Base-by-base conservation (phyloP, 2,888 invertebrate genomes). In the Parapristionchus giblindavisi region DNA sequence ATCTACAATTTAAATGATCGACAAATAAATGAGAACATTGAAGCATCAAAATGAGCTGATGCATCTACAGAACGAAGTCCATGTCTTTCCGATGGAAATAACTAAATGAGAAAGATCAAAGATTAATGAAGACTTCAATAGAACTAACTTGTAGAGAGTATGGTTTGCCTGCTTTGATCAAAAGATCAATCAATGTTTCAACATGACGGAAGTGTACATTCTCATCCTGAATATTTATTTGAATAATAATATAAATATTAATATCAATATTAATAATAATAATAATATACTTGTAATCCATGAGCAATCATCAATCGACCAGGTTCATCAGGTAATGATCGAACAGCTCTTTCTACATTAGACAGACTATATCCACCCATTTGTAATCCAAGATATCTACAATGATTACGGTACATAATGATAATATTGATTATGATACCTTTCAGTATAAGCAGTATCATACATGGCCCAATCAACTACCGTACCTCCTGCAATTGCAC, bases 151-250 rank as follows among this genome's bases (percentile, higher is more conserved):
- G 93, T 78, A 95, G 89, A 84, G 95, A 92, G 89, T 98, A 96
- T 0, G 98, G 98, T 66, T 99, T 99, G 79, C 96, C 96, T n/a
- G 93, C 93, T 83, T 93, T 92, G 75, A 97, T 93, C 78, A 99
- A 91, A 76, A 93, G 93, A 80, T 94, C 93, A 34, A 99, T 93
- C 77, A 99, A 90, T 82, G 94, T 93, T 85, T 94, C 94, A 21
- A 96, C 96, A 89, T 99, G 99, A 83, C 93, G 93, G 89, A 99
- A 98, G 89, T 99, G 99, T 0, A 99, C 99, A 89, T 99, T 99
- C 89, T 99, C 99, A 89, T 99, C 99, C 71, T 84, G 34, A 43
- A 48, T 8, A 70, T 17, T 54, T 17, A 34, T 56, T 21, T 32
- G 61, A 14, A 17, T 14, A 17, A 43, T 38, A 38, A 17, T 43